phyloP scores from a whole-genome alignment of 2,113 vertebrate species.

The Cyphomyrus discorhynchus region DNA sequence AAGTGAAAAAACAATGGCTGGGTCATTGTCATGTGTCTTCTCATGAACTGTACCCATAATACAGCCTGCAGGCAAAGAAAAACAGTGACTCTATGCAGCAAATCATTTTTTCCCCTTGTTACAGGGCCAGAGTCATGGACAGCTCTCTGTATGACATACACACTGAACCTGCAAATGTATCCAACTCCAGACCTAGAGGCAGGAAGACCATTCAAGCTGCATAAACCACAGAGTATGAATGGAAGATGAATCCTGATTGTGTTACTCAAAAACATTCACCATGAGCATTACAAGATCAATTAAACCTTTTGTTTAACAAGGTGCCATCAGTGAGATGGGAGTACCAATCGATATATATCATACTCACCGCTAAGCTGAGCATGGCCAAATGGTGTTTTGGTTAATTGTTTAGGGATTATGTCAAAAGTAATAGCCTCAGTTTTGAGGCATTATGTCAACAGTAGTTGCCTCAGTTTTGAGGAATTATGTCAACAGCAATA shows the following conservation, averaged over 20 bases:
- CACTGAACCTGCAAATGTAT: not conserved
- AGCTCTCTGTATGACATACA: not conserved
- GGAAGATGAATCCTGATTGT: not conserved
- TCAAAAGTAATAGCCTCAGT: not conserved
- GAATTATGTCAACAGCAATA: not conserved
- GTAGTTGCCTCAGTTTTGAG: not conserved
- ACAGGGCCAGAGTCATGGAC: not conserved
- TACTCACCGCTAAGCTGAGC: not conserved
- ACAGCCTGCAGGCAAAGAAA: not conserved
- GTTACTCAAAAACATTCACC: not conserved
- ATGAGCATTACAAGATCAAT: not conserved
- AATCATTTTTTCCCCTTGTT: no score
- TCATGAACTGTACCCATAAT: not conserved
- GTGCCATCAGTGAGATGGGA: not conserved
- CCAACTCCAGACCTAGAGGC: constrained; percentile 13
- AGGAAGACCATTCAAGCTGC: not conserved
- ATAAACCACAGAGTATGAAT: not conserved
- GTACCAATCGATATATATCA: not conserved
- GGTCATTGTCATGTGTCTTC: not conserved
- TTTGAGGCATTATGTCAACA: no score
- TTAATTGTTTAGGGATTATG: not conserved
- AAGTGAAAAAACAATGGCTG: constrained; percentile 4
- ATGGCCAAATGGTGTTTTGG: not conserved
- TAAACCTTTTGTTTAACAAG: not conserved
- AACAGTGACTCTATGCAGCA: not conserved